Base-by-base conservation (phyloP, 2,113 vertebrate genomes). In the Chaenocephalus aceratus region DNA sequence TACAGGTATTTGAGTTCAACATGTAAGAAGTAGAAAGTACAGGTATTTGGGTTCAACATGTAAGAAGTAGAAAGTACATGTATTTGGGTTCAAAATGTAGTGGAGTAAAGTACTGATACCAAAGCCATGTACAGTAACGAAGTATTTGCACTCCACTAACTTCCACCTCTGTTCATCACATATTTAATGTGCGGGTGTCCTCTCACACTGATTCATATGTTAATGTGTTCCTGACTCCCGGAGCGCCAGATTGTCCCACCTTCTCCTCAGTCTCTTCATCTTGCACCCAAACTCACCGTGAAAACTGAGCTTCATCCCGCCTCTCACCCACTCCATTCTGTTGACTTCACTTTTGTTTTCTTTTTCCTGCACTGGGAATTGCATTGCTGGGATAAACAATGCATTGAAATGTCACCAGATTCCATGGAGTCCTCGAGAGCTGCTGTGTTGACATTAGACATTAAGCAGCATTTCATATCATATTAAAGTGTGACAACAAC, bases 391-490 rank as follows among this genome's bases (percentile, higher is more conserved):
- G 62, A 89, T 74, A 86, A 86, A 91, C 89, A 91, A 85, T 79
- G 68, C 73, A 80, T 30, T 70, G 64, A 90, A 92, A 92, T 93
- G 89, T 90, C 90, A 91, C 81, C 69, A 70, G 88, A 88, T 74
- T 89, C 85, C 79, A 58, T 1, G 14, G 83, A 78, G 79, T 87
- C 74, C 77, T 52, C 30, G 9, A 61, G 60, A 82, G 58, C 82
- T 57, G 60, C 44, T 57, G 69, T 69, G 72, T 79, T 84, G 85
- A 84, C 88, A 85, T 88, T 88, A 89, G 80, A 84, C 82, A 80
- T 81, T 78, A 85, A 78, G 88, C 78, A 83, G 70, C 76, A 60
- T 89, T 88, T 85, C 78, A 77, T 75, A 69, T 77, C 61, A 57
- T 10, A 79, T 85, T 73, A 74, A 45, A 51, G 68, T 21, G 54